Evolutionary conservation across 2,888 invertebrate genomes (phyloP).

Genomic region (Spialia ferax): DNA sequence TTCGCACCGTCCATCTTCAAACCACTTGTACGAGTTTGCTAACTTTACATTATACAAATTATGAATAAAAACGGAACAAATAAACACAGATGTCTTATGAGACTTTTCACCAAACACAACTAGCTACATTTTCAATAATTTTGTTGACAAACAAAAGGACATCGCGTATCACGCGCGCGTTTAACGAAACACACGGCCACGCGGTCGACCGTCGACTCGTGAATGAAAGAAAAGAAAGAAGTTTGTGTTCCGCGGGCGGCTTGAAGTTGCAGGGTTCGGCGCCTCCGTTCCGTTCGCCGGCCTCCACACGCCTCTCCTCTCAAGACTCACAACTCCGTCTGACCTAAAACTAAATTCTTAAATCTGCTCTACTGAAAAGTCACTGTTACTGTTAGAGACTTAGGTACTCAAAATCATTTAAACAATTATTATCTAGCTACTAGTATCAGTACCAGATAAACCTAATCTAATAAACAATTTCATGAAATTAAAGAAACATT

Average conservation of each 20-base stretch:
- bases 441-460: too few species aligned
- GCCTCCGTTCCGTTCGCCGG: slow-evolving; percentile 3
- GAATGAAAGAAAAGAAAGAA: slow-evolving; percentile 65
- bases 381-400: too few species aligned
- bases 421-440: too few species aligned
- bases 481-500: too few species aligned
- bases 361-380: too few species aligned
- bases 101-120: slow-evolving; percentile 42
- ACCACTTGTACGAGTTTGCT: slow-evolving; percentile 53
- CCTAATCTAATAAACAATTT: too few species aligned
- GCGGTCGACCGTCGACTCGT: slow-evolving; percentile 57
- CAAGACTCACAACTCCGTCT: too few species aligned
- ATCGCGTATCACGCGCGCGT: slow-evolving; percentile 58
- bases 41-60: slow-evolving; percentile 57
- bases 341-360: too few species aligned
- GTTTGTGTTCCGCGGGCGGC: slow-evolving; percentile 35
- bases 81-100: slow-evolving; percentile 33
- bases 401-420: too few species aligned
- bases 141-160: slow-evolving; percentile 78
- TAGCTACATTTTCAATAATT: slow-evolving; percentile 50
- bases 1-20: too few species aligned
- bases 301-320: slow-evolving; percentile 27
- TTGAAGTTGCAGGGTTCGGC: background rate
- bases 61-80: slow-evolving; percentile 25
- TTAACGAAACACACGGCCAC: slow-evolving; percentile 56